These are phyloP conservation scores for Neostethus bicornis DNA, from an alignment of 2,797 vertebrate genomes.

Conservation along the genomic window DNA sequence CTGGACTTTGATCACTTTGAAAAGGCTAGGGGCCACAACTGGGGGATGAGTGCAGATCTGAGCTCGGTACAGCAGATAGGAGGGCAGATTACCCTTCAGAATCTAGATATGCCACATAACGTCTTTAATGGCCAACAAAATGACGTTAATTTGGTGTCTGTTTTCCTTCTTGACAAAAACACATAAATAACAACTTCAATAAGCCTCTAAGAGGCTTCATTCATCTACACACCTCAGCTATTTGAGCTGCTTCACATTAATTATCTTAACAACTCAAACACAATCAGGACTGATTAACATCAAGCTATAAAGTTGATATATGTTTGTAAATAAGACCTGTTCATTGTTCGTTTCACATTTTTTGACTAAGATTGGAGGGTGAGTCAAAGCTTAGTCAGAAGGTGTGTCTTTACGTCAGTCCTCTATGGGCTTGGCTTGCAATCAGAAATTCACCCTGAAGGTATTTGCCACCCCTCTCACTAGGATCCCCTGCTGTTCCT, in stretches of 20 bases:
- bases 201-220: slow-evolving; percentile 7
- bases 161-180: slow-evolving; percentile 20
- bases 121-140: slow-evolving; percentile 70
- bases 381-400: slow-evolving; percentile 63
- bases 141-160: slow-evolving; percentile 61
- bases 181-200: not conserved
- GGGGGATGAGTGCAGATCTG: slow-evolving; percentile 33
- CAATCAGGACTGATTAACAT: slow-evolving; percentile 43
- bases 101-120: slow-evolving; percentile 77
- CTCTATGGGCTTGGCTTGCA: slow-evolving; percentile 31
- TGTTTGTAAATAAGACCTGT: too few relatives aligned
- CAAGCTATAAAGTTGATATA: slow-evolving; percentile 42
- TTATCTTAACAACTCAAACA: slow-evolving; percentile 57
- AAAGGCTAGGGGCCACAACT: slow-evolving; percentile 56
- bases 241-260: slow-evolving; percentile 56
- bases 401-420: slow-evolving; percentile 55
- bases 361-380: slow-evolving; percentile 48
- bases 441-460: slow-evolving; percentile 55
- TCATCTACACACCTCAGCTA: slow-evolving; percentile 7
- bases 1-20: slow-evolving; percentile 79
- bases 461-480: slow-evolving; percentile 56
- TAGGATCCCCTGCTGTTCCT: slow-evolving; percentile 45
- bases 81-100: slow-evolving; percentile 53
- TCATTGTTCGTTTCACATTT: too few relatives aligned
- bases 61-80: slow-evolving; percentile 39